Conservation (phyloP, 2,113 vertebrate species). For the Eurypyga helias region DNA sequence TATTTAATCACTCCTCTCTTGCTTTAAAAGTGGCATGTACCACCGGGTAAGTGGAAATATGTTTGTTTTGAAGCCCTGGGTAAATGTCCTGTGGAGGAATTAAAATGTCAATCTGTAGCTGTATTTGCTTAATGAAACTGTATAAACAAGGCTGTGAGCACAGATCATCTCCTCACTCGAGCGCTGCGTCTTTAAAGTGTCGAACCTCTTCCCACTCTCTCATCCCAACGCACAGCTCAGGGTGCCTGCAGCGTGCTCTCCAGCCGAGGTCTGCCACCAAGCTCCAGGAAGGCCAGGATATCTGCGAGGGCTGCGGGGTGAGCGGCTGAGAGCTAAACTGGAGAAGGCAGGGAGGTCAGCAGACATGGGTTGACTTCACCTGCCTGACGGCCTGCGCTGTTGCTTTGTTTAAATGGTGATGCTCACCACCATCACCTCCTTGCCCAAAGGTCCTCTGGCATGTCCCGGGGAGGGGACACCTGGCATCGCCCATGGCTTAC, state of each 20-base stretch:
- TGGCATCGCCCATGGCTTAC: neutral
- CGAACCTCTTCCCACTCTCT: neutral
- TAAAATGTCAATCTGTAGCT: constrained; percentile 25
- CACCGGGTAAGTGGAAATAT: neutral
- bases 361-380: neutral
- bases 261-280: neutral
- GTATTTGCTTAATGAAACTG: constrained; percentile 26
- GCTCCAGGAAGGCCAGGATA: neutral
- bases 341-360: neutral
- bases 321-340: neutral
- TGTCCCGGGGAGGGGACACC: neutral
- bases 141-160: neutral
- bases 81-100: constrained; percentile 27
- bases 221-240: neutral
- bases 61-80: neutral
- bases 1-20: neutral
- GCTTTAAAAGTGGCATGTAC: neutral
- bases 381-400: rapidly evolving
- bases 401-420: neutral
- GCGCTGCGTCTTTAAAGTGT: neutral
- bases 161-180: neutral
- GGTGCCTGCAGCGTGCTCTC: neutral
- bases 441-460: neutral
- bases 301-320: neutral
- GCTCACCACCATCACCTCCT: neutral